These are phyloP conservation scores for Fistularia commersonii DNA, from an alignment of 2,797 vertebrate genomes.

Conservation along the genomic window DNA sequence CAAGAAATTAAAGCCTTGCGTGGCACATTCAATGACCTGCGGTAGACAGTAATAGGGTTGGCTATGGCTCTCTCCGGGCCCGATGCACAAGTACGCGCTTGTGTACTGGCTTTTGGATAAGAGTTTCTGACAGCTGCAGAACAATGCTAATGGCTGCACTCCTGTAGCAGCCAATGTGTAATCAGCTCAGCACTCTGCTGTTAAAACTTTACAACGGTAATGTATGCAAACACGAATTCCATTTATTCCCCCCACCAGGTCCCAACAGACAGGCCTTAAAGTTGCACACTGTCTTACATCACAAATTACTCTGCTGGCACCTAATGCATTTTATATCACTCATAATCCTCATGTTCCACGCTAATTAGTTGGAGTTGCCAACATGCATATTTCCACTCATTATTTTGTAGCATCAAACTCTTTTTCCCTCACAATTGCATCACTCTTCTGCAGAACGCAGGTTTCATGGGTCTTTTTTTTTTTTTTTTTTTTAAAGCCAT, in stretches of 20 bases:
- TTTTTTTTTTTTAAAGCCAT: slow-evolving; percentile 27
- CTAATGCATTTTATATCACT: slow-evolving; percentile 77
- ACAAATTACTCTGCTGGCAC: slow-evolving; percentile 68
- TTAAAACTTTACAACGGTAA: slow-evolving; percentile 72
- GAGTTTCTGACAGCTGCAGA: slow-evolving; percentile 69
- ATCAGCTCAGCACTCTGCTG: slow-evolving; percentile 67
- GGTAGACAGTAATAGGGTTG: slow-evolving; percentile 60
- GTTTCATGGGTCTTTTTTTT: slow-evolving; percentile 49
- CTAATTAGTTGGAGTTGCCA: slow-evolving; percentile 74
- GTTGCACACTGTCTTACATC: slow-evolving; percentile 73
- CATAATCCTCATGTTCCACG: slow-evolving; percentile 75
- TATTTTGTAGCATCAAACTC: slow-evolving; percentile 64
- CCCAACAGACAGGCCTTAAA: slow-evolving; percentile 75
- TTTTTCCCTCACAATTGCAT: slow-evolving; percentile 46
- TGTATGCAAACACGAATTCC: slow-evolving; percentile 75
- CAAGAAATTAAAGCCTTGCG: slow-evolving; percentile 56
- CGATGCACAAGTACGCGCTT: slow-evolving; percentile 37
- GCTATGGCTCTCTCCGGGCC: slow-evolving; percentile 52
- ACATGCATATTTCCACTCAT: slow-evolving; percentile 64
- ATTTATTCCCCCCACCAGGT: slow-evolving; percentile 70
- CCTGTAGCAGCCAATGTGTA: slow-evolving; percentile 62
- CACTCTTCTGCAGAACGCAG: slow-evolving; percentile 47
- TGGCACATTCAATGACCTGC: slow-evolving; percentile 66
- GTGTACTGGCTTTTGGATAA: slow-evolving; percentile 59
- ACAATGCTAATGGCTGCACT: slow-evolving; percentile 68